Conservation (phyloP, 2,888 invertebrate species). For the Lymantria dispar region DNA sequence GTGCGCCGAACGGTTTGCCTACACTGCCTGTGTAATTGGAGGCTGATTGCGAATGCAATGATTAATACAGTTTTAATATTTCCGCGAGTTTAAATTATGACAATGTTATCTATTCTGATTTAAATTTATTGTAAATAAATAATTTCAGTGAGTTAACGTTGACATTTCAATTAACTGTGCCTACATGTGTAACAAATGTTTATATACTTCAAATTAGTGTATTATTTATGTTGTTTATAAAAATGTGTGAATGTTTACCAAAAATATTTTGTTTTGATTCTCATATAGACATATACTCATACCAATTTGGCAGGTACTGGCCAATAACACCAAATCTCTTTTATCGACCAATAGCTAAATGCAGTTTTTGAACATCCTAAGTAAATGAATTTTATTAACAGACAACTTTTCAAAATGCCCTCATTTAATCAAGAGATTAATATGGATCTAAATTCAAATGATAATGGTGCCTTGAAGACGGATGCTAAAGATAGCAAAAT, state of each 20-base stretch:
- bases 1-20: conserved; percentile 65
- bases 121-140: conserved; percentile 9
- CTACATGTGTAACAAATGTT: conserved; percentile 48
- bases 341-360: conserved; percentile 5
- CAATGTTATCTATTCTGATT: conserved; percentile 39
- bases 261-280: conserved; percentile 35
- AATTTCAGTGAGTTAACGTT: conserved; percentile 52
- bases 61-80: conserved; percentile 50
- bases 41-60: conserved; percentile 63
- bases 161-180: conserved; percentile 42
- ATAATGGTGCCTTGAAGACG: conserved; percentile 52
- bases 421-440: conserved; percentile 70
- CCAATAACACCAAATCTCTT: conserved; percentile 11
- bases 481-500: conserved; percentile 51
- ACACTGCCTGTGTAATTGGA: conserved; percentile 67
- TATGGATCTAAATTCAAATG: conserved; percentile 65
- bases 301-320: conserved; percentile 6
- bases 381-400: conserved; percentile 41
- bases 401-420: conserved; percentile 59
- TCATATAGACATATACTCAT: conserved; percentile 6
- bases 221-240: conserved; percentile 41
- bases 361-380: conserved; percentile 14
- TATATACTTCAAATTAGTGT: conserved; percentile 49
- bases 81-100: conserved; percentile 60
- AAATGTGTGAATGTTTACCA: conserved; percentile 56